These are phyloP conservation scores for Mactra quadrangularis DNA, from an alignment of 1,140 invertebrate genomes.

Conservation along the genomic window DNA sequence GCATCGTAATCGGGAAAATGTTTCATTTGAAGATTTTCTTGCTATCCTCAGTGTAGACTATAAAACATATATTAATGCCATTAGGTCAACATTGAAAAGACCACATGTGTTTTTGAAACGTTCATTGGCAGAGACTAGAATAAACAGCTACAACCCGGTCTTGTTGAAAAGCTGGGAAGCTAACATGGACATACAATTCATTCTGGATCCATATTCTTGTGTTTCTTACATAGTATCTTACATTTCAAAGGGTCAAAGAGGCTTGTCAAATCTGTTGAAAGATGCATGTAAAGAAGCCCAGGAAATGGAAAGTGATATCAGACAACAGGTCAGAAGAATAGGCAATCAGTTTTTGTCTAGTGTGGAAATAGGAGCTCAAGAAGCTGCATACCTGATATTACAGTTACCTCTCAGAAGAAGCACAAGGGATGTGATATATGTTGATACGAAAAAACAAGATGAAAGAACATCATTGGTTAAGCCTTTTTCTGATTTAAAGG, in stretches of 20 bases:
- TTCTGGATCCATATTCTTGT: too few species aligned
- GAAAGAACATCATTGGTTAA: too few species aligned
- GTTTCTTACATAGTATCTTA: too few species aligned
- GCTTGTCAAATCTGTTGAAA: too few species aligned
- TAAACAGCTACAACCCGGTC: constrained; percentile 52
- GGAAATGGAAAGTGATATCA: constrained; percentile 43
- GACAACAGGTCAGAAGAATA: constrained; percentile 51
- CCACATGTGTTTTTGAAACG: constrained; percentile 44
- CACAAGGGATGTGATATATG: too few species aligned
- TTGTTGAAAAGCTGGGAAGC: too few species aligned
- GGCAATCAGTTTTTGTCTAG: constrained; percentile 63
- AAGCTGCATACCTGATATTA: constrained; percentile 59
- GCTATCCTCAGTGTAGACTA: constrained; percentile 2
- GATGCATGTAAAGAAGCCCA: too few species aligned
- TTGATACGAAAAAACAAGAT: too few species aligned
- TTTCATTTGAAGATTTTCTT: constrained; percentile 34
- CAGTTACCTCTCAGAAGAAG: constrained; percentile 58
- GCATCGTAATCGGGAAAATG: too few species aligned
- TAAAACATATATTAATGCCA: not conserved
- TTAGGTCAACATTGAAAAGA: constrained; percentile 1
- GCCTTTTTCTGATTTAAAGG: too few species aligned
- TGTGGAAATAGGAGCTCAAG: constrained; percentile 61
- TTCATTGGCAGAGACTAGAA: constrained; percentile 52
- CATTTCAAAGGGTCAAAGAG: too few species aligned
- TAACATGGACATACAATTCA: too few species aligned